A percentile compares a stretch with the other conserved stretches of the same genome.
phyloP scores from a whole-genome alignment of 2,888 invertebrate genomes.

The Phlogophora meticulosa region DNA sequence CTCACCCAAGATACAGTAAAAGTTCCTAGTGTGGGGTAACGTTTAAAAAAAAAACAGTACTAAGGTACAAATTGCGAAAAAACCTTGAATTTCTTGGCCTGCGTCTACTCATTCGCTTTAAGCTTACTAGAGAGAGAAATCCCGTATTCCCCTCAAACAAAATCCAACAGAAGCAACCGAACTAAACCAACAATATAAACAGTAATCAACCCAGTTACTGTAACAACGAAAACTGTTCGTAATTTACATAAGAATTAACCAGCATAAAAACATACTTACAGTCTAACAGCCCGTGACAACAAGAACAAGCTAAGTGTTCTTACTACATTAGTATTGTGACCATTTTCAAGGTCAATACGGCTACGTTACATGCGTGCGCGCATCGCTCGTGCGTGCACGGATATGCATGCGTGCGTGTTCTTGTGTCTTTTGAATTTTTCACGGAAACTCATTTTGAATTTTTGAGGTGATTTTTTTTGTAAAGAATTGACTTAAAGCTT shows the following conservation, averaged over 20 bases:
- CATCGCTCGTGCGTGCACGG: conserved; percentile 25
- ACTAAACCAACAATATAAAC: conserved; percentile 21
- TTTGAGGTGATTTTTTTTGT: not conserved
- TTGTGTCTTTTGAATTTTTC: conserved; percentile 1
- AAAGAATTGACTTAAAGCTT: no score
- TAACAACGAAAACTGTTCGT: conserved; percentile 23
- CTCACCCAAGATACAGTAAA: no score
- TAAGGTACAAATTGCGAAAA: no score
- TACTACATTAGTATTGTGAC: conserved; percentile 49
- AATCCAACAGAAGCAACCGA: not conserved
- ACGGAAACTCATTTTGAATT: conserved; percentile 13
- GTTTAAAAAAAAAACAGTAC: no score
- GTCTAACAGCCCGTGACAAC: conserved; percentile 53
- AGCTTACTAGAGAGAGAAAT: not conserved
- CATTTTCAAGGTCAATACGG: conserved; percentile 52
- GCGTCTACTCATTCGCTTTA: no score
- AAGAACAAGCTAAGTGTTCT: conserved; percentile 24
- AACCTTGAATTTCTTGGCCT: no score
- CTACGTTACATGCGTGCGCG: conserved; percentile 20
- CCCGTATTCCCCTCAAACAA: not conserved
- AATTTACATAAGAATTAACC: conserved; percentile 58
- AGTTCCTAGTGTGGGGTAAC: no score
- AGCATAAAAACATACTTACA: conserved; percentile 29
- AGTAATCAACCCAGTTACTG: conserved; percentile 25
- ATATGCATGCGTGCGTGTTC: conserved; percentile 25